Evolutionary conservation across 2,113 vertebrate species (phyloP), one percentile per base, ranked within the genome.

Genomic region (Hippocampus barbouri): DNA sequence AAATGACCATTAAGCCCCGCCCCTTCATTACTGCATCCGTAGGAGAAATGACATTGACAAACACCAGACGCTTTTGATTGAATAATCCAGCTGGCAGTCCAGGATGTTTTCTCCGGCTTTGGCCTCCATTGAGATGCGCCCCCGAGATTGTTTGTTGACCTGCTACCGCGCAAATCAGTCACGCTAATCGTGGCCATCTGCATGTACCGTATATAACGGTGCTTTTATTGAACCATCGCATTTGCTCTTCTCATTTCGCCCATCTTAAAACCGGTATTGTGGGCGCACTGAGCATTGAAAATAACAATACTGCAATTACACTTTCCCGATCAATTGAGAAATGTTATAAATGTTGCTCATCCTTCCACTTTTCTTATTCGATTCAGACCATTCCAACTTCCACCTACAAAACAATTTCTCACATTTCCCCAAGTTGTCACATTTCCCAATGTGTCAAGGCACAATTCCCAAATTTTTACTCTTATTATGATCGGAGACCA

Each of bases 21-120:
- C 15, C 21, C 15, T 20, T 18, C 18, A 40, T 62, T 5, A 20
- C 60, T 54, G 38, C 21, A 45, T 72, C 51, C 51, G 25, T 47
- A 12, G 12, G 14, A 56, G 14, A 59, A 59, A 40, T 47, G 67
- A 64, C 25, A 47, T 78, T 74, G 38, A 70, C 40, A 77, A 68
- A 74, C 86, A 87, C 77, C 86, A 87, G 89, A 86, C 76, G 62
- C 64, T 53, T 78, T 53, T 72, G 68, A 89, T 85, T 76, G 6
- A 71, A 79, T 89, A 72, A 81, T 59, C 45, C 59, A 27, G 45
- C 68, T 66, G 15, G 10, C 61, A 40, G 41, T 74, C 25, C 80
- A 79, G 82, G 84, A 88, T 88, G 76, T 65, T 40, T 63, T 41
- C 8, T n/a, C 9, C 10, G 56, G 60, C 61, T 63, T 71, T 57